Base-by-base conservation (phyloP, 2,888 invertebrate genomes). In the Suillia variegata region DNA sequence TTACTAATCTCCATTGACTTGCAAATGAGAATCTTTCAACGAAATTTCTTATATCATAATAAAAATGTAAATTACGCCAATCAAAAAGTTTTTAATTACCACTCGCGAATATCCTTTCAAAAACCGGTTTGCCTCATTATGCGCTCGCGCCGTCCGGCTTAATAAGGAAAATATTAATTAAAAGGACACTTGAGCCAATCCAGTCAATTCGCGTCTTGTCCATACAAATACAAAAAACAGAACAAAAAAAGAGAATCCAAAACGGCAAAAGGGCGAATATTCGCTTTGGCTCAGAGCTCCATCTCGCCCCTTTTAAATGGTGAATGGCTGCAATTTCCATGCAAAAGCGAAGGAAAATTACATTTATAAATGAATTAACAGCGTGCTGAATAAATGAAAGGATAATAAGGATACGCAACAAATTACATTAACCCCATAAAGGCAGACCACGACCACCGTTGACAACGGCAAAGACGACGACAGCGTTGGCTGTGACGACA, bases 321-420 rank as follows among this genome's bases (percentile, higher is more conserved):
- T n/a, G 13, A 38, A 22, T 42, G 54, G n/a, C 51, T 53, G 48
- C 18, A 38, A 57, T 45, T 21, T 38, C 38, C 20, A 34, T 21
- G 15, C 17, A 31, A 48, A 49, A 45, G 33, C 18, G 17, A 21
- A 15, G 51, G 52, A 54, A 63, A 66, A 63, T 66, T 71, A 70
- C 61, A 66, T 69, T 45, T 70, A 75, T 79, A 79, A 77, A 74
- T 73, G 74, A 78, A 79, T 77, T 79, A 78, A 74, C 77, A 75
- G 70, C 64, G 68, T 65, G 70, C 74, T 73, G 77, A 76, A 76
- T 77, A 76, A 79, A 76, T 75, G 76, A 79, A 78, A 78, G 79
- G 78, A 79, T 79, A 76, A 79, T 75, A 78, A 71, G 72, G 70
- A 67, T 67, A 70, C 63, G 59, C 50, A 26, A 50, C 24, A 26